These are phyloP conservation scores for Sisor rabdophorus DNA, from an alignment of 2,113 vertebrate species.

Conservation along the genomic window DNA sequence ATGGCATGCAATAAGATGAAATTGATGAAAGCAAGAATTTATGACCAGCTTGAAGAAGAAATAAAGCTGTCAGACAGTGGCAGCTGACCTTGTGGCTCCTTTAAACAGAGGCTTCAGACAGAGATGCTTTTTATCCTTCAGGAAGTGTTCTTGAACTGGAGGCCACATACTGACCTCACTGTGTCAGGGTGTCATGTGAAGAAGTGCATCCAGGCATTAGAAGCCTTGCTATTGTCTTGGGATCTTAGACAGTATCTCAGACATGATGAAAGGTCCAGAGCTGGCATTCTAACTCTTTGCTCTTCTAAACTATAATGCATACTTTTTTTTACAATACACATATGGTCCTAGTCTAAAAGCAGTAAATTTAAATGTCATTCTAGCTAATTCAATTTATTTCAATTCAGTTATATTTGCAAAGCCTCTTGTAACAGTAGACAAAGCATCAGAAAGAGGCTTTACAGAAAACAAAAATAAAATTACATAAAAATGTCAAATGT, in stretches of 20 bases:
- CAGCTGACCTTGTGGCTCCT: slow-evolving; percentile 64
- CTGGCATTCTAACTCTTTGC: slow-evolving; percentile 17
- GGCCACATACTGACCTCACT: slow-evolving; percentile 29
- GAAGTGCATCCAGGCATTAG: slow-evolving; percentile 21
- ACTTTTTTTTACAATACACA: slow-evolving; percentile 26
- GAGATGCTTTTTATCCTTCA: slow-evolving; percentile 52
- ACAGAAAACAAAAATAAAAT: no score
- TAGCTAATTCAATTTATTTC: neutral
- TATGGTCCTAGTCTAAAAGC: slow-evolving; percentile 21
- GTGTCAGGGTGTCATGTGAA: slow-evolving; percentile 43
- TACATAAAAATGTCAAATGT: no score
- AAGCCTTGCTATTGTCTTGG: slow-evolving; percentile 28
- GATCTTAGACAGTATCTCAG: slow-evolving; percentile 27
- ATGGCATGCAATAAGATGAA: slow-evolving; percentile 59
- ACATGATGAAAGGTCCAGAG: slow-evolving; percentile 28
- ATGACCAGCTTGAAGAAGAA: slow-evolving; percentile 53
- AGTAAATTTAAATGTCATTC: slow-evolving; percentile 36
- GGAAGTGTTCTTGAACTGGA: slow-evolving; percentile 27
- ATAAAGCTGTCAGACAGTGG: slow-evolving; percentile 71
- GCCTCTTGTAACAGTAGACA: no score
- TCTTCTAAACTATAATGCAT: slow-evolving; percentile 34
- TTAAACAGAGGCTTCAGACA: slow-evolving; percentile 53
- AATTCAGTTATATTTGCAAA: no score
- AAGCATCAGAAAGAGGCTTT: no score
- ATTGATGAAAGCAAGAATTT: slow-evolving; percentile 66